phyloP scores from a whole-genome alignment of 2,113 vertebrate species.

The Oreotrochilus melanogaster region DNA sequence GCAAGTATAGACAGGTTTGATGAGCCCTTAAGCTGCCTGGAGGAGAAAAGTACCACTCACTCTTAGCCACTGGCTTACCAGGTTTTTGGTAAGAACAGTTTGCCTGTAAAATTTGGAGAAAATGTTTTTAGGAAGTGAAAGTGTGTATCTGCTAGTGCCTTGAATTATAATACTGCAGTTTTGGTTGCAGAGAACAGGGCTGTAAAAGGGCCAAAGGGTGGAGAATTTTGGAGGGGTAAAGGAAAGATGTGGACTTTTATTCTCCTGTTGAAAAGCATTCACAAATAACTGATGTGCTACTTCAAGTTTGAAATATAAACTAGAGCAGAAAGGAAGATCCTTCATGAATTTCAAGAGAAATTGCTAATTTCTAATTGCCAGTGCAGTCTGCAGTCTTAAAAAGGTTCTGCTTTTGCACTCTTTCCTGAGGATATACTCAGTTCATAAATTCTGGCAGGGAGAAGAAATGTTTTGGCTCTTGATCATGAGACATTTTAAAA shows the following conservation, averaged over 20 bases:
- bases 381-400: constrained; percentile 4
- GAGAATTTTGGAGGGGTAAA: background rate
- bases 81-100: background rate
- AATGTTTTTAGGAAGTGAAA: background rate
- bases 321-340: background rate
- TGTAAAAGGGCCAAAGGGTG: background rate
- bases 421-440: constrained; percentile 5
- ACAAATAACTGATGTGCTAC: background rate
- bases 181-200: background rate
- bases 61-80: background rate
- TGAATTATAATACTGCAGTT: background rate
- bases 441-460: constrained; percentile 45
- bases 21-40: background rate
- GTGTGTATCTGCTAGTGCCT: background rate
- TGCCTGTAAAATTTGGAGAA: background rate
- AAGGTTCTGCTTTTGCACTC: constrained; percentile 16
- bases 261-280: background rate
- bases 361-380: background rate
- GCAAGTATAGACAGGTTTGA: background rate
- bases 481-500: constrained; percentile 49
- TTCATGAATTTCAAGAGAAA: constrained; percentile 4
- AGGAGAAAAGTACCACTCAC: background rate
- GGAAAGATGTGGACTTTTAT: background rate
- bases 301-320: background rate
- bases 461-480: constrained; percentile 65